Evolutionary conservation across 1,140 invertebrate genomes (phyloP).

Genomic region (Calephelis nemesis): DNA sequence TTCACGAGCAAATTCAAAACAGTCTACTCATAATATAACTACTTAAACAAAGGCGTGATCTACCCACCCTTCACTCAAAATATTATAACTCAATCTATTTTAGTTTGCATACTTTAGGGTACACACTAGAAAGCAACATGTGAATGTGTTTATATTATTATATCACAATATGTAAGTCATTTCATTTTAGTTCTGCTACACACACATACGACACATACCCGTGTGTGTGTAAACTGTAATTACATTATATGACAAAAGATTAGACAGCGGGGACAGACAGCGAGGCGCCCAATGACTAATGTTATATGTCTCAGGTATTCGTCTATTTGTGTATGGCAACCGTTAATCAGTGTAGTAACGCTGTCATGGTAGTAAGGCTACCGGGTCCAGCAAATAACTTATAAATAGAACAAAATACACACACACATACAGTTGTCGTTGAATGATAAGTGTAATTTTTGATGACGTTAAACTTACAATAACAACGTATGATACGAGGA

Average conservation of each 20-base stretch:
- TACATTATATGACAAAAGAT: slow-evolving; percentile 62
- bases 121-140: neutral
- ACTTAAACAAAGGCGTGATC: no score
- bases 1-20: no score
- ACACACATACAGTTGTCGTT: no score
- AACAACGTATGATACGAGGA: no score
- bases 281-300: slow-evolving; percentile 61
- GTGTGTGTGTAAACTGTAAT: slow-evolving; percentile 44
- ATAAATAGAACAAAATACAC: neutral
- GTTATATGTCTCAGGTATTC: slow-evolving; percentile 18
- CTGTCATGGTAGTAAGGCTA: slow-evolving; percentile 41
- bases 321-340: slow-evolving; percentile 66
- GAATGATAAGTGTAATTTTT: no score
- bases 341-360: slow-evolving; percentile 51
- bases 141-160: neutral
- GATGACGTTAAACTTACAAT: no score
- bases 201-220: slow-evolving; percentile 36
- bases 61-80: no score
- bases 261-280: slow-evolving; percentile 60
- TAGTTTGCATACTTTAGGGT: neutral
- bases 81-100: no score
- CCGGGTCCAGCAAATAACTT: neutral
- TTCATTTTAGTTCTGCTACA: neutral
- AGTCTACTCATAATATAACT: no score
- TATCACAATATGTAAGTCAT: neutral